These are phyloP conservation scores for Micronycteris hirsuta DNA, from an alignment of 2,113 vertebrate species.

Conservation along the genomic window DNA sequence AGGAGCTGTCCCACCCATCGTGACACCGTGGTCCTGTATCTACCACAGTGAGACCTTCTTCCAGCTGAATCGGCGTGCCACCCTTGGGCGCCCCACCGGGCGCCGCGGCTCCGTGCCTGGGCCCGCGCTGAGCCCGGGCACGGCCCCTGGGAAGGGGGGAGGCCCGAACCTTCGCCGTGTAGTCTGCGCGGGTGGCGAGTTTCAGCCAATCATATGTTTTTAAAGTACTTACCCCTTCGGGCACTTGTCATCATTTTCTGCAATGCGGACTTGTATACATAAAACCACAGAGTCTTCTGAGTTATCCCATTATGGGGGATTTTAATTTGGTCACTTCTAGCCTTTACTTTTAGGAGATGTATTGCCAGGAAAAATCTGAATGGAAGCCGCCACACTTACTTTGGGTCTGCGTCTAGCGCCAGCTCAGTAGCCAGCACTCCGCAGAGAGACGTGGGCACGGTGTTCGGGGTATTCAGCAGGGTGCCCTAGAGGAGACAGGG, in stretches of 20 bases:
- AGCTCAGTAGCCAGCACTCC: fast-evolving
- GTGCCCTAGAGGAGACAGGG: no score
- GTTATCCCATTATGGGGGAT: not conserved
- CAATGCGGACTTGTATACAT: not conserved
- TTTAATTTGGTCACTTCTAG: not conserved
- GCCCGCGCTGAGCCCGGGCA: no score
- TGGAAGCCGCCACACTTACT: not conserved
- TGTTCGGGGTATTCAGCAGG: not conserved
- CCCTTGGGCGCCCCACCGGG: fast-evolving
- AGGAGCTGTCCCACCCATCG: fast-evolving
- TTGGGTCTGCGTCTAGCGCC: no score
- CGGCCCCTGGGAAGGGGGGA: not conserved
- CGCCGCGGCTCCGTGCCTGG: no score
- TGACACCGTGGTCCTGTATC: fast-evolving
- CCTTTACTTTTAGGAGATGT: not conserved
- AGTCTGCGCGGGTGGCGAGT: not conserved
- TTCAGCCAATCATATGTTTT: not conserved
- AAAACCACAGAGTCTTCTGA: not conserved
- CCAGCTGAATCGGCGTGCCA: fast-evolving
- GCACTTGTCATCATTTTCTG: slow-evolving; percentile 19
- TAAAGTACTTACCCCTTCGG: not conserved
- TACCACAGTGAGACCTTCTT: fast-evolving
- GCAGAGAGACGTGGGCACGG: not conserved
- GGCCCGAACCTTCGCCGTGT: not conserved
- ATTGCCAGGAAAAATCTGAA: not conserved